These are phyloP conservation scores for Dilophus febrilis DNA, from an alignment of 2,888 invertebrate species.

Conservation along the genomic window DNA sequence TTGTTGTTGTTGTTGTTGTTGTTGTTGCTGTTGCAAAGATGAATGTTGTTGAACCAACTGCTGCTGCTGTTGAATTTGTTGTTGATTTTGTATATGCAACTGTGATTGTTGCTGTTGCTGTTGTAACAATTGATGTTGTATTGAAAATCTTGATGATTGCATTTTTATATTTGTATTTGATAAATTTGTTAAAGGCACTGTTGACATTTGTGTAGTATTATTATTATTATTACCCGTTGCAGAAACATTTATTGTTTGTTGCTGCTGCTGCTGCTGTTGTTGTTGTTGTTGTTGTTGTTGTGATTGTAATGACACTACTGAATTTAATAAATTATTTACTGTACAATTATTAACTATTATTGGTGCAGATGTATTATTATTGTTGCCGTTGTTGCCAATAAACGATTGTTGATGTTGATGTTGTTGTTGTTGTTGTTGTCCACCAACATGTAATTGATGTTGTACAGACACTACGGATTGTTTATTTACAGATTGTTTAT, in stretches of 20 bases:
- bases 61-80: conserved; percentile 14
- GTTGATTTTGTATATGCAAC: conserved; percentile 16
- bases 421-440: conserved; percentile 6
- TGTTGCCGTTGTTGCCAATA: too few relatives aligned
- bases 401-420: too few relatives aligned
- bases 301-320: too few relatives aligned
- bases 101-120: conserved; percentile 12
- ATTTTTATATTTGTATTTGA: conserved; percentile 14
- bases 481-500: too few relatives aligned
- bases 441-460: not conserved
- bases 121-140: conserved; percentile 12
- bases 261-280: conserved; percentile 14
- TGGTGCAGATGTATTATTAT: too few relatives aligned
- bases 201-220: conserved; percentile 1
- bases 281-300: too few relatives aligned
- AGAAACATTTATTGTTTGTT: conserved; percentile 16
- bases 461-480: not conserved
- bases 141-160: conserved; percentile 5
- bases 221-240: too few relatives aligned
- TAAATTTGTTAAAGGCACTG: conserved; percentile 13
- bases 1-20: conserved; percentile 12
- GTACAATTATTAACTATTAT: too few relatives aligned
- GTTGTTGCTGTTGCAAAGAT: conserved; percentile 8
- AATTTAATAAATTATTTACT: too few relatives aligned
- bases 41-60: conserved; percentile 14